These are phyloP conservation scores for Phrynosoma blainvillii DNA, from an alignment of 2,113 vertebrate genomes.

Conservation along the genomic window DNA sequence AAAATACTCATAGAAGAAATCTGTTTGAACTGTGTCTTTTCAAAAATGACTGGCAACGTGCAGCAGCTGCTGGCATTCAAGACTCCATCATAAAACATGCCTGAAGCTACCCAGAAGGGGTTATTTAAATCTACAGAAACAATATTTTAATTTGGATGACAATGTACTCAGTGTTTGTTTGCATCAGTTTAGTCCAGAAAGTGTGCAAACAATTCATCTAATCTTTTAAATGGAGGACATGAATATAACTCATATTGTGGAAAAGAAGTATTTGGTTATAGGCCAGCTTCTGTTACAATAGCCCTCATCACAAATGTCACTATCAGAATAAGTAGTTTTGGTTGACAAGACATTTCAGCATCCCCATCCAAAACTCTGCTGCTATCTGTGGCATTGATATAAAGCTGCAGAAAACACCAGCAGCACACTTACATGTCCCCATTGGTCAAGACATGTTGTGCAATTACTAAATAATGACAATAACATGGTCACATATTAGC, in stretches of 20 bases:
- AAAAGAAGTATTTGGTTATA: not conserved
- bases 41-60: constrained; percentile 12
- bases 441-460: not conserved
- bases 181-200: not conserved
- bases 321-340: not conserved
- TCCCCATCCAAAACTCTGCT: not conserved
- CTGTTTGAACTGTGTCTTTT: not conserved
- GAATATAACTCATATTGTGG: not conserved
- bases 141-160: not conserved
- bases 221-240: not conserved
- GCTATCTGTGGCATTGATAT: not conserved
- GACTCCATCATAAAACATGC: not conserved
- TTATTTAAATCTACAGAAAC: not conserved
- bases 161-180: constrained; percentile 30
- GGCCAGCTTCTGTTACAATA: not conserved
- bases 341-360: not conserved
- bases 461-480: too few species aligned
- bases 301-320: not conserved
- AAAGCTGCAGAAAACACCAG: not conserved
- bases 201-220: accelerated
- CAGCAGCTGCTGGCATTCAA: not conserved
- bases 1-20: constrained; percentile 10
- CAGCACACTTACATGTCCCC: not conserved
- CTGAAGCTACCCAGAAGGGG: not conserved
- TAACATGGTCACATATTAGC: too few species aligned